phyloP scores from a whole-genome alignment of 2,797 vertebrate genomes.

The Pseudomugil tenellus region DNA sequence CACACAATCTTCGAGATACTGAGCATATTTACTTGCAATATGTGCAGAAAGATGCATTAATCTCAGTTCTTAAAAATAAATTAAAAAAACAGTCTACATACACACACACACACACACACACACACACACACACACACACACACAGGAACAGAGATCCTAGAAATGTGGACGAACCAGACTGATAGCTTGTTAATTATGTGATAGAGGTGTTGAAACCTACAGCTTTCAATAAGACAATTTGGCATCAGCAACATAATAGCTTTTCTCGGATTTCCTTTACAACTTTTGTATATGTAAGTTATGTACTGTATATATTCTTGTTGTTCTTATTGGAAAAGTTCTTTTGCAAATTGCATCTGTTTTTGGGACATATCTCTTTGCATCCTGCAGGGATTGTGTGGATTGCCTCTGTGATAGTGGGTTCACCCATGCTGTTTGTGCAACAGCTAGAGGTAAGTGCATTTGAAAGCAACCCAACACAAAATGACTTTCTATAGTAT shows the following conservation, averaged over 20 bases:
- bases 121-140: too few species aligned
- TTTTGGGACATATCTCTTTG: conserved; percentile 12
- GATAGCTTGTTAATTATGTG: neutral
- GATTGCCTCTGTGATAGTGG: conserved; percentile 84
- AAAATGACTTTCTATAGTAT: neutral
- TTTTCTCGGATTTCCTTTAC: neutral
- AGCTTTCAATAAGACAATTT: neutral
- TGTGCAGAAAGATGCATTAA: neutral
- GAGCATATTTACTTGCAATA: neutral
- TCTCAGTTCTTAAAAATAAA: too few species aligned
- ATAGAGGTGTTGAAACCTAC: neutral
- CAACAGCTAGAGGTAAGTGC: conserved; percentile 84
- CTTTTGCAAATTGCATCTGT: neutral
- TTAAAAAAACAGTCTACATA: too few species aligned
- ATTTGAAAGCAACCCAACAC: neutral
- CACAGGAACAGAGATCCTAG: conserved; percentile 1
- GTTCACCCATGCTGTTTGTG: conserved; percentile 87
- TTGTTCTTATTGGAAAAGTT: neutral
- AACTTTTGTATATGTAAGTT: neutral
- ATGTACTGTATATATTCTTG: neutral
- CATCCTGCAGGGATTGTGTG: conserved; percentile 82
- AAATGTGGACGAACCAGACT: neutral
- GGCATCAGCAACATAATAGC: neutral
- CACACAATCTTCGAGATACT: neutral
- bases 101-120: too few species aligned